Base-by-base conservation (phyloP, 2,888 invertebrate genomes). In the Autographa pulchrina region DNA sequence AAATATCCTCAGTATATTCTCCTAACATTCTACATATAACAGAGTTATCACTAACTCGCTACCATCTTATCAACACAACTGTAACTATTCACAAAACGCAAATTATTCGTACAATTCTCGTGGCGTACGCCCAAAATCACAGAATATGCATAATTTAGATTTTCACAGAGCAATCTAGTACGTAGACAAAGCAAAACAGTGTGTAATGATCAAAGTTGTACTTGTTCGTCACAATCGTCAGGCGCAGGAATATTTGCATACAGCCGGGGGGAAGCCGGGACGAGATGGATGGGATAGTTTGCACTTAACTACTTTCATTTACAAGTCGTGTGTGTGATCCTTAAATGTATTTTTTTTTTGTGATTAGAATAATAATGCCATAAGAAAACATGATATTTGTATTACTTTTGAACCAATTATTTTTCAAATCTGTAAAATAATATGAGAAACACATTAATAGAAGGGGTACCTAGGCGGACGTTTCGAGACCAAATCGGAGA, bases 121-220 rank as follows among this genome's bases (percentile, higher is more conserved):
- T 38, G 78, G 72, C 62, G 18, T 32, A 38, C 41, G 16, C 71
- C 70, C 72, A 70, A 72, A 74, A 79, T 81, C 74, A 78, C 72
- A 73, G 72, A 75, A 77, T 77, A 75, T 81, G 78, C 82, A 82
- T 82, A 83, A 82, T 82, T 80, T 77, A 71, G 74, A 77, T 81
- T 78, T 80, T 77, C 78, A 70, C 78, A 80, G 72, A 62, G 72
- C 77, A 80, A 80, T 81, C 78, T 81, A 73, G 74, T 68, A 75
- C 73, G 68, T 65, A 74, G 72, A 75, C 78, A 81, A 80, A 77
- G 78, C 81, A 80, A 78, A 82, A 74, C 78, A 77, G 74, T 72
- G 74, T 77, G 77, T 84, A 85, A 85, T 85, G 80, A 85, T 78
- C 74, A 76, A 85, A 85, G 82, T 85, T 85, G 75, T 72, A 78